Evolutionary conservation across 2,797 vertebrate genomes (phyloP), one percentile per base, ranked within the genome.

Genomic region (Euthynnus affinis): DNA sequence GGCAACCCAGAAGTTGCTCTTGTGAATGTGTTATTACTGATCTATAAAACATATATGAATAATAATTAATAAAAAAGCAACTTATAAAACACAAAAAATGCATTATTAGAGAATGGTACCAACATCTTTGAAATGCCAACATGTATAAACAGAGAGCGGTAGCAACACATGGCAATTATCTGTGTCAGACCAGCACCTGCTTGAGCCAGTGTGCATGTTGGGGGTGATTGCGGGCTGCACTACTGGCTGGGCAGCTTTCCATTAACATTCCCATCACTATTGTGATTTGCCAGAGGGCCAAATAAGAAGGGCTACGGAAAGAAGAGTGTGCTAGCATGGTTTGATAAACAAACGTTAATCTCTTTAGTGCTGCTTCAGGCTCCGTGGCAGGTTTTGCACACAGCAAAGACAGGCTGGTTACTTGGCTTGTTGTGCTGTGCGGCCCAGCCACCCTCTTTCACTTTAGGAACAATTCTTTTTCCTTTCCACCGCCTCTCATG

Each of bases 261-360:
- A 77, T 76, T 56, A 57, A 44, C 71, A 66, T 40, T 71, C 66
- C 40, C 34, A 1, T 53, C 67, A 65, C 51, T 57, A 55, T 34
- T 76, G 48, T 22, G 75, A 69, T 78, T 80, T 52, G 40, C 80
- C 77, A 71, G 23, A 48, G 46, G 70, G 48, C n/a, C 69, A 42
- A 81, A 74, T 23, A 70, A 34, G 59, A 84, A 69, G 49, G 32
- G 66, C 58, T 22, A 51, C 15, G 25, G 77, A 71, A 75, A 71
- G 55, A 85, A 82, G 75, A 70, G 78, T 22, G 68, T 15, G 60
- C 60, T 61, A 71, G 77, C 73, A 57, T 52, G 71, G 81, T 81
- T 84, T 87, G 74, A 80, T 81, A 82, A 89, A 87, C 81, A 84
- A 87, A 79, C 49, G 51, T 40, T 86, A 77, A 87, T 89, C 83